These are phyloP conservation scores for Pomacea maculata DNA, from an alignment of 1,140 invertebrate genomes.

Conservation along the genomic window DNA sequence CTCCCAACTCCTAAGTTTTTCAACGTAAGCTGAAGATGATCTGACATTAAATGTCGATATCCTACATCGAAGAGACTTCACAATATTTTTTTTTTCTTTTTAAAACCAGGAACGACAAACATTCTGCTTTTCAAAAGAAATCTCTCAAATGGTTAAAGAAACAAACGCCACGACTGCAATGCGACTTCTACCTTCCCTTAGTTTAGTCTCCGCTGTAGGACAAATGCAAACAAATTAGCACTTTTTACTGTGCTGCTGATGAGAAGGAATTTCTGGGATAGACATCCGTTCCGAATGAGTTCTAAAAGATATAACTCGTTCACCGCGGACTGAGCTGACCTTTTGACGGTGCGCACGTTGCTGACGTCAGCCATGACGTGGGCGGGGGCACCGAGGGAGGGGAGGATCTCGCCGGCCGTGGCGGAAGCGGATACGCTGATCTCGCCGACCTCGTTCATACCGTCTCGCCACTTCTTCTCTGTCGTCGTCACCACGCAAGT, in stretches of 20 bases:
- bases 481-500: slow-evolving; percentile 14
- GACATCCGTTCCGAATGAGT: neutral
- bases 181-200: no score
- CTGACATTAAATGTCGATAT: no score
- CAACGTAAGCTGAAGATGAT: neutral
- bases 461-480: slow-evolving; percentile 19
- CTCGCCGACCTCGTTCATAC: slow-evolving; percentile 17
- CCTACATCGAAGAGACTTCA: no score
- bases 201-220: neutral
- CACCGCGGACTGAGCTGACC: neutral
- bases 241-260: neutral
- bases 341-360: slow-evolving; percentile 18
- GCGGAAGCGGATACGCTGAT: slow-evolving; percentile 5
- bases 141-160: no score
- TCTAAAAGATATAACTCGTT: neutral
- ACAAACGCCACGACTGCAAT: no score
- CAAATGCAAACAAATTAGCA: neutral
- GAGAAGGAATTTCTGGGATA: neutral
- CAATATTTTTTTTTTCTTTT: no score
- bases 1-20: neutral
- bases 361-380: slow-evolving; percentile 11
- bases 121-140: no score
- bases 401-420: slow-evolving; percentile 14
- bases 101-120: no score
- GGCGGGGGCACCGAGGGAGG: slow-evolving; percentile 12